Evolutionary conservation across 2,797 vertebrate genomes (phyloP).

Genomic region (Lacerta viridis): DNA sequence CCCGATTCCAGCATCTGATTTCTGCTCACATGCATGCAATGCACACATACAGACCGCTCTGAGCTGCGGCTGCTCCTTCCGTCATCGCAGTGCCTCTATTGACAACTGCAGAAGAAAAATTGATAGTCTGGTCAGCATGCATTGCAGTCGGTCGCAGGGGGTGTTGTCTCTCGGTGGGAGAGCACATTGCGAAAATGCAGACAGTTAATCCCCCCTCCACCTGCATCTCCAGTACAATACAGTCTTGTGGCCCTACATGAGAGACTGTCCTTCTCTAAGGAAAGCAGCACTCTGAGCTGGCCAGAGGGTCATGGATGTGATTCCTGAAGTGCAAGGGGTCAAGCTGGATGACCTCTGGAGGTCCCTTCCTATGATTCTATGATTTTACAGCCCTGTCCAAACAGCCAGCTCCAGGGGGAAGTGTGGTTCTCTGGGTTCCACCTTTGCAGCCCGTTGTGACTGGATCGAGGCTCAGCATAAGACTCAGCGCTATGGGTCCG

Average conservation of each 20-base stretch:
- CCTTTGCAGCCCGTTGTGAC: not conserved
- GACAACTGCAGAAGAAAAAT: slow-evolving; percentile 40
- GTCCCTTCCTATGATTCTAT: too few relatives aligned
- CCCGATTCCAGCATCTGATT: not conserved
- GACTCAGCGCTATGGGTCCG: accelerated
- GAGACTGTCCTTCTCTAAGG: not conserved
- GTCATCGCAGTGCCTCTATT: not conserved
- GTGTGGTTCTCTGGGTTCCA: not conserved
- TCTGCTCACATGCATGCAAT: not conserved
- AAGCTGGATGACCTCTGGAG: too few relatives aligned
- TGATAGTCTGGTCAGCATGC: slow-evolving; percentile 44
- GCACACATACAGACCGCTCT: not conserved
- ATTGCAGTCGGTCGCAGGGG: slow-evolving; percentile 21
- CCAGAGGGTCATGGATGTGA: not conserved
- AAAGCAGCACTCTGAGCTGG: not conserved
- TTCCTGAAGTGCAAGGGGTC: too few relatives aligned
- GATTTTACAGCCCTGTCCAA: not conserved
- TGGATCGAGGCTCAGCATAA: too few relatives aligned
- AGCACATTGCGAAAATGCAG: not conserved
- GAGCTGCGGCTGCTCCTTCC: not conserved
- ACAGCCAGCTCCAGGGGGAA: not conserved
- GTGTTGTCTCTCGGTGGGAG: not conserved
- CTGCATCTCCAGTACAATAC: not conserved
- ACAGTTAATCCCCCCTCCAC: not conserved
- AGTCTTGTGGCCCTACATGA: not conserved